These are phyloP conservation scores for Sebastes ruberrimus DNA, from an alignment of 2,797 vertebrate species.

Conservation along the genomic window DNA sequence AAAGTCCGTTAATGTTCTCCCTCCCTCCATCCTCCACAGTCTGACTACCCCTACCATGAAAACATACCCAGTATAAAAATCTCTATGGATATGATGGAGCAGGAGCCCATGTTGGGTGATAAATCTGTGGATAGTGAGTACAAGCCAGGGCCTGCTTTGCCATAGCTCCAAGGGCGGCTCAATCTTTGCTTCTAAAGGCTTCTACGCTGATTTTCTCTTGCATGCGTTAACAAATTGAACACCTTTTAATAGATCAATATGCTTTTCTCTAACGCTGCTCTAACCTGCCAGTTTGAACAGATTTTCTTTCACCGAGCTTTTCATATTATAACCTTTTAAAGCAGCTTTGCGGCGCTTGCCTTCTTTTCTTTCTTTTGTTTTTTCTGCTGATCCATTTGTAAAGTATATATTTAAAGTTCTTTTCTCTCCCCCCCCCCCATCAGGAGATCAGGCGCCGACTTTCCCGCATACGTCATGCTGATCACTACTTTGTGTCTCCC, in stretches of 20 bases:
- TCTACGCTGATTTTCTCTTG: background rate
- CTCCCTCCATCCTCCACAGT: constrained; percentile 88
- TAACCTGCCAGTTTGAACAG: background rate
- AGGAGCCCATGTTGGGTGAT: constrained; percentile 94
- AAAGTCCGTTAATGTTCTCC: constrained; percentile 54
- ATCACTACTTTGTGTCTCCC: constrained; percentile 85
- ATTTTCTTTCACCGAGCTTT: background rate
- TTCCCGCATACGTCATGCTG: constrained; percentile 95
- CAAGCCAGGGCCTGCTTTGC: constrained; percentile 36
- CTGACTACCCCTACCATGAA: constrained; percentile 94
- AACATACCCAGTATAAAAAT: constrained; percentile 99
- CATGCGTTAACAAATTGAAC: background rate
- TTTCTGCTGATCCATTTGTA: background rate
- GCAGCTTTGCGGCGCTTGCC: constrained; percentile 14
- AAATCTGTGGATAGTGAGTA: constrained; percentile 98
- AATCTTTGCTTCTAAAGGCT: constrained; percentile 18
- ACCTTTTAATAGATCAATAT: background rate
- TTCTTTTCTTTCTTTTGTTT: background rate
- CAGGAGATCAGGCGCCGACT: constrained; percentile 90
- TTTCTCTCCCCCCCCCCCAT: constrained; percentile 5
- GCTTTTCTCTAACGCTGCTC: background rate
- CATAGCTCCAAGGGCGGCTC: background rate
- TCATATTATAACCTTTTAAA: background rate
- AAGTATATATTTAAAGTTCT: too few species aligned
- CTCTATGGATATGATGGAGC: constrained; percentile 98